Percentiles rank a stretch among this genome's conserved stretches.
phyloP scores from a whole-genome alignment of 2,113 vertebrate genomes.

The Peucedramus taeniatus region DNA sequence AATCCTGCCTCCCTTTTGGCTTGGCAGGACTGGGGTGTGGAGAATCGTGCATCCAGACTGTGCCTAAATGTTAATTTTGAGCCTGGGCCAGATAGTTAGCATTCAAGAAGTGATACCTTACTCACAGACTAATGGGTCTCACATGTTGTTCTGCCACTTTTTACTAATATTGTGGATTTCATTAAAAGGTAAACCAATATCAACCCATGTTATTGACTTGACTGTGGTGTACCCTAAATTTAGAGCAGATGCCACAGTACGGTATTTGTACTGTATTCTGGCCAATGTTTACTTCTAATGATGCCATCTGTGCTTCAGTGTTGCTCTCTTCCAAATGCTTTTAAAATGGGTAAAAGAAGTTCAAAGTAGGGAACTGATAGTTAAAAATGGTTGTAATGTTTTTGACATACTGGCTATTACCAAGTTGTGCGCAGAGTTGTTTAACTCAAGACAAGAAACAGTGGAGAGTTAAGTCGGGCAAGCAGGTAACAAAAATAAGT shows the following conservation, averaged over 20 bases:
- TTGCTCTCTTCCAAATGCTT: background rate
- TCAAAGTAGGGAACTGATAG: background rate
- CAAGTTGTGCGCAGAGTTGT: background rate
- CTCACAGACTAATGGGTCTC: background rate
- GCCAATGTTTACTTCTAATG: conserved; percentile 5
- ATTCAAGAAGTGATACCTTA: background rate
- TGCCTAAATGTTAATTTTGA: background rate
- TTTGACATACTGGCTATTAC: background rate
- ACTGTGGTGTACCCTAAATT: background rate
- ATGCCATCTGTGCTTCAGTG: background rate
- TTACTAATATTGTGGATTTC: background rate
- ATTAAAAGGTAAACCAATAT: conserved; percentile 45
- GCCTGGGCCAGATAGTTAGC: background rate
- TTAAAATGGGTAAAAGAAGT: background rate
- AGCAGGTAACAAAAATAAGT: background rate
- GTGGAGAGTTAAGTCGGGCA: background rate
- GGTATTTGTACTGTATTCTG: conserved; percentile 23
- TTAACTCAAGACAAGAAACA: background rate
- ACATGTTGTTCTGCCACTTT: background rate
- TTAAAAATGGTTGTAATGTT: background rate
- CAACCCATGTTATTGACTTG: background rate
- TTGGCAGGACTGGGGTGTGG: background rate
- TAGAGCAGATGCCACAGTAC: background rate
- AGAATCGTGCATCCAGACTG: background rate
- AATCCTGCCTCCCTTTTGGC: background rate